Evolutionary conservation across 2,797 vertebrate genomes (phyloP).

Genomic region (Forpus xanthops): DNA sequence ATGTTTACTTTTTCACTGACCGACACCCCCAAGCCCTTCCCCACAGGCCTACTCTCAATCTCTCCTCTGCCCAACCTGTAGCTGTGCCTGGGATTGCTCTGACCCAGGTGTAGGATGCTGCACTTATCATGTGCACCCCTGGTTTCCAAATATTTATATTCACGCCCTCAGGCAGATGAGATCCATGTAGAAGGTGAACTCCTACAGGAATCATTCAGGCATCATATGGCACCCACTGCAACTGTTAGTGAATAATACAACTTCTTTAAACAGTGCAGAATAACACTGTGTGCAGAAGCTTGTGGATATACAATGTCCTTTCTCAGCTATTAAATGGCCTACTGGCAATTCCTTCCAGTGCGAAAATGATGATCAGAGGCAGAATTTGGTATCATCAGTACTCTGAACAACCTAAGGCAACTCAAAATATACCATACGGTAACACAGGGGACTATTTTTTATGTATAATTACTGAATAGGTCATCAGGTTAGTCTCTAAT

Average conservation of each 20-base stretch:
- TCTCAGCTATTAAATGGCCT: neutral
- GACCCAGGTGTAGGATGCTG: too few relatives aligned
- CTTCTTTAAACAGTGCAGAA: neutral
- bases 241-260: neutral
- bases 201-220: neutral
- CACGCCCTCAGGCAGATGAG: neutral
- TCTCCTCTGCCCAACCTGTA: too few relatives aligned
- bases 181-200: neutral
- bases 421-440: neutral
- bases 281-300: neutral
- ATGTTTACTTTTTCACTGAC: too few relatives aligned
- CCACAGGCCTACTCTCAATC: too few relatives aligned
- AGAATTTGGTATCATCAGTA: neutral
- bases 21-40: too few relatives aligned
- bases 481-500: neutral
- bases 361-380: neutral
- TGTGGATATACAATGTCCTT: neutral
- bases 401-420: neutral
- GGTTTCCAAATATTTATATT: neutral
- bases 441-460: neutral
- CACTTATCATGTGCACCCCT: neutral
- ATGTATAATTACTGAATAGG: neutral
- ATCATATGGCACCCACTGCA: rapidly evolving
- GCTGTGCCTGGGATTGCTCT: too few relatives aligned
- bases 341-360: neutral